Base-by-base conservation (phyloP, 2,113 vertebrate species). In the Cnemophilus loriae region DNA sequence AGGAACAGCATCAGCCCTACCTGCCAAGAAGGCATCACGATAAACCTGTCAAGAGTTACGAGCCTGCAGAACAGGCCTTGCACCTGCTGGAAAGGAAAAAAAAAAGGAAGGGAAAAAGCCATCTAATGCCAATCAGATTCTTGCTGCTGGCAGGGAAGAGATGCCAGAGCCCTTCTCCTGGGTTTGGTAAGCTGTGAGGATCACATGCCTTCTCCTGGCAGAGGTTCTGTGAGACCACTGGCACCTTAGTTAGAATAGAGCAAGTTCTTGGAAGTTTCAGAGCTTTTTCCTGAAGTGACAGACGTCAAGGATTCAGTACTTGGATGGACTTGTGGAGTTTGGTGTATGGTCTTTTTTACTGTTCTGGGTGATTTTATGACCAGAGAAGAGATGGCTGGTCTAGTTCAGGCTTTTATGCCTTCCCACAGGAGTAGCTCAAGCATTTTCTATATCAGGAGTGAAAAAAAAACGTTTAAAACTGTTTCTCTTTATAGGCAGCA, bases 21-120 rank as follows among this genome's bases (percentile, higher is more conserved):
- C 95, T 94, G 92, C 95, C 95, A 95, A 95, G 83, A 95, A 96
- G 87, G 44, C 92, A 93, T 96, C 95, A 94, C 0, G 2, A 81
- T 78, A 93, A 95, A 94, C 86, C 75, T 94, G 95, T 90, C 92
- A 93, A 87, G 81, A 96, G 75, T 78, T 91, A 87, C 1, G 2
- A 96, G 89, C 78, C 87, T 94, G 71, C 82, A 93, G 82, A 95
- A 96, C 90, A 91, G 90, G 92, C 92, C 82, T 93, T 93, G 88
- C 95, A 95, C 93, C 95, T 96, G 95, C 95, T 93, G 78, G 65
- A 69, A 79, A 63, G 74, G 50, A 13, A 32, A 41, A 41, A 41
- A 41, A 50, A 35, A 33, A 49, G 46, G 30, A 75, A 90, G 12
- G 35, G 26, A 47, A 73, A 42, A 65, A 39, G 32, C 24, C 78